These are phyloP conservation scores for Ditylenchus weischeri DNA, from an alignment of 2,888 invertebrate genomes.

Conservation along the genomic window DNA sequence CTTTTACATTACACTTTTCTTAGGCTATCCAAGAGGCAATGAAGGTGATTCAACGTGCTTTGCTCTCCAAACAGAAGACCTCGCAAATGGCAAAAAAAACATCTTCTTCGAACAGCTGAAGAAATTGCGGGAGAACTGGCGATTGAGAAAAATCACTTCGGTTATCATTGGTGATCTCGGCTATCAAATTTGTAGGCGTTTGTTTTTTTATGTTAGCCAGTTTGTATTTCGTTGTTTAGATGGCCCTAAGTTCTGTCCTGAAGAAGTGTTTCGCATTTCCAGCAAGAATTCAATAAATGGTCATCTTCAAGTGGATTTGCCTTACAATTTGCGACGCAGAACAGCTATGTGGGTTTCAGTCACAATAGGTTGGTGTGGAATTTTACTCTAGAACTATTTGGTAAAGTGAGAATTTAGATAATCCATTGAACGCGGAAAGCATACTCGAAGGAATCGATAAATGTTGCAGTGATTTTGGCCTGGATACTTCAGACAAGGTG, in stretches of 20 bases:
- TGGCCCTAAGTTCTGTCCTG: slow-evolving; percentile 21
- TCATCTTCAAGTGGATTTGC: slow-evolving; percentile 40
- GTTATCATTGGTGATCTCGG: slow-evolving; percentile 49
- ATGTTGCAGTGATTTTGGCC: too few relatives aligned
- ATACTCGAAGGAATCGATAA: too few relatives aligned
- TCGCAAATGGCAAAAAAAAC: slow-evolving; percentile 28
- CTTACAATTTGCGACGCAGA: slow-evolving; percentile 42
- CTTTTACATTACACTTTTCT: slow-evolving; percentile 2
- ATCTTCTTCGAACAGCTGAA: slow-evolving; percentile 45
- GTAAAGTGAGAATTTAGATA: too few relatives aligned
- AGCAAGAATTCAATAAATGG: slow-evolving; percentile 8
- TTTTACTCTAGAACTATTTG: too few relatives aligned
- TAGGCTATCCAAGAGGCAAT: slow-evolving; percentile 43
- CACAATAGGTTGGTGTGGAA: slow-evolving; percentile 29
- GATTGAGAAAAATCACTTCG: slow-evolving; percentile 47
- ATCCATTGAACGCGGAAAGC: too few relatives aligned
- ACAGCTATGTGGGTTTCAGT: slow-evolving; percentile 40
- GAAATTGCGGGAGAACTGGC: slow-evolving; percentile 47
- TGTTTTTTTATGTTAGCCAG: neutral
- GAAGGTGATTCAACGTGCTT: slow-evolving; percentile 32
- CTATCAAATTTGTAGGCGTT: slow-evolving; percentile 42
- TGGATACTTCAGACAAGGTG: slow-evolving; percentile 15
- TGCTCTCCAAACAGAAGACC: neutral
- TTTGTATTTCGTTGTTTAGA: slow-evolving; percentile 17
- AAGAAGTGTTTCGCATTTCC: slow-evolving; percentile 20